These are phyloP conservation scores for Lagocephalus sceleratus DNA, from an alignment of 2,797 vertebrate species.

Conservation along the genomic window DNA sequence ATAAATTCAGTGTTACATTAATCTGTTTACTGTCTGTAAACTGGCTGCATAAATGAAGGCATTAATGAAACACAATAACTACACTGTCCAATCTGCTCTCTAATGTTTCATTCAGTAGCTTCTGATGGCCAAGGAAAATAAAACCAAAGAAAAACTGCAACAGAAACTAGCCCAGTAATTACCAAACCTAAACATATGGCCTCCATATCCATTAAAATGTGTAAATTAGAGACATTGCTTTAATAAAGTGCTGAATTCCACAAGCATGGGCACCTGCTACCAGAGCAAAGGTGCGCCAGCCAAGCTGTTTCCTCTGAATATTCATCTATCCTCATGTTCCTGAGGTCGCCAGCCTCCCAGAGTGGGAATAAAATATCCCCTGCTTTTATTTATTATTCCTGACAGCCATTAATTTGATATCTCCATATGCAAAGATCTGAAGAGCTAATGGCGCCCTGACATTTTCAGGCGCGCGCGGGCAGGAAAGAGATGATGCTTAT, in stretches of 20 bases:
- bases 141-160: conserved; percentile 9
- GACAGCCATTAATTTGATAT: conserved; percentile 48
- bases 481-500: conserved; percentile 4
- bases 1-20: conserved; percentile 13
- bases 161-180: conserved; percentile 7
- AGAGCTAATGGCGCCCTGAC: conserved; percentile 3
- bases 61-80: conserved; percentile 21
- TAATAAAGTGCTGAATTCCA: conserved; percentile 7
- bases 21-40: conserved; percentile 10
- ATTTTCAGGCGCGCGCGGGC: conserved; percentile 4
- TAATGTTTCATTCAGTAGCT: conserved; percentile 41
- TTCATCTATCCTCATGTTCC: conserved; percentile 40
- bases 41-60: conserved; percentile 9
- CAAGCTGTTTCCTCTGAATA: conserved; percentile 68
- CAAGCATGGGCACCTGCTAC: conserved; percentile 62
- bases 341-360: conserved; percentile 36
- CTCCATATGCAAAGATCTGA: conserved; percentile 29
- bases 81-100: conserved; percentile 18
- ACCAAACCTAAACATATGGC: conserved; percentile 45
- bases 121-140: conserved; percentile 18
- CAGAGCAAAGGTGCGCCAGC: conserved; percentile 52
- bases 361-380: conserved; percentile 16
- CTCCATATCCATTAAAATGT: conserved; percentile 41
- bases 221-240: conserved; percentile 46
- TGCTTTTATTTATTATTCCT: conserved; percentile 36